Evolutionary conservation across 1,140 invertebrate species (phyloP), one percentile per base, ranked within the genome.

Genomic region (Xylocopa sonorina): DNA sequence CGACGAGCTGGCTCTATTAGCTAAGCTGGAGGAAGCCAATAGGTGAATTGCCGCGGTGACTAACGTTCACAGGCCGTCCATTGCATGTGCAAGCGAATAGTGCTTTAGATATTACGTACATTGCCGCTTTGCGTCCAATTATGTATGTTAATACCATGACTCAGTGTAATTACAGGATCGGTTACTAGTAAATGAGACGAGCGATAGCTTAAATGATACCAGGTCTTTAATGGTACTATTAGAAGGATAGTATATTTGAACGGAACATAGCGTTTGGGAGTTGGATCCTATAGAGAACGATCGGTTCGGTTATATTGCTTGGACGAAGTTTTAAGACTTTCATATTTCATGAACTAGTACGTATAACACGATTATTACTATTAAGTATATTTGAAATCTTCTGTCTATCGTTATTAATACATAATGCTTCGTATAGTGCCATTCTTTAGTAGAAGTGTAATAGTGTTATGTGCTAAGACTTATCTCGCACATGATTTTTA

Each of bases 21-120:
- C 97, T 91, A 98, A 98, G 92, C 95, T 99, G 94, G 97, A 98
- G 94, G 97, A 97, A 88, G 97, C 97, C 87, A 99, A 99, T 92
- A 96, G 95, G 95, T 96, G 88, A 90, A 85, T 67, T 48, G 27
- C 55, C 63, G 18, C 32, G 10, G 10, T 29, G n/a, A 53, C 46
- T 43, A 57, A 46, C 46, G n/a, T 71, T 27, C 29, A 27, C 24
- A 46, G 9, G 16, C 51, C 18, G 46, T 27, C n/a, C 41, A n/a
- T 21, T 64, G 77, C 68, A 78, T 73, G 77, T n/a, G 48, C 57
- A 57, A 64, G 14, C 24, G 10, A 57, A 46, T 24, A 9, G 2
- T 24, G 75, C 69, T 78, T 72, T 78, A 63, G 57, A 69, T 71
- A 60, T 60, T 53, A 53, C 4, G 24, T 67, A 29, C 24, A 29